Percentiles rank a stretch among this genome's conserved stretches.
Evolutionary conservation across 2,888 invertebrate genomes (phyloP).

Genomic region (Brenthis daphne): DNA sequence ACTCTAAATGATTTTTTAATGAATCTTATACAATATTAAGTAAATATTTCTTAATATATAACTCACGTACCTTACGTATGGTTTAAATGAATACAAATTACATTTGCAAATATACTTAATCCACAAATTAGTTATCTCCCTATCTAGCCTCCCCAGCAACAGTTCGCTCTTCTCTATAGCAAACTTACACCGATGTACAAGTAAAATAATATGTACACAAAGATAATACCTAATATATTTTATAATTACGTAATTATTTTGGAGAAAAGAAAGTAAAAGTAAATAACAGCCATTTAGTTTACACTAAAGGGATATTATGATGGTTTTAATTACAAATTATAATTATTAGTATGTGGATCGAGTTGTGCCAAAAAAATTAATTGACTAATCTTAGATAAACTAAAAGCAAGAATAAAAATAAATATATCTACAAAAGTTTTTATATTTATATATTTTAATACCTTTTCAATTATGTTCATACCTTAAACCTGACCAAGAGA

Average conservation of each 20-base stretch:
- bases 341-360: too few species aligned
- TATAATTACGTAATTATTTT: background rate
- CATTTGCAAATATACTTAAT: constrained; percentile 80
- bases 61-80: constrained; percentile 40
- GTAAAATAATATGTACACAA: background rate
- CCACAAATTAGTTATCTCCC: constrained; percentile 71
- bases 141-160: constrained; percentile 40
- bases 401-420: too few species aligned
- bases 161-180: constrained; percentile 32
- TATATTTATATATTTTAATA: too few species aligned
- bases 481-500: too few species aligned
- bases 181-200: constrained; percentile 19
- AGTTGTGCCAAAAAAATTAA: too few species aligned
- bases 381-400: too few species aligned
- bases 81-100: constrained; percentile 80
- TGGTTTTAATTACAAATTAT: too few species aligned
- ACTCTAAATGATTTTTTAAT: background rate
- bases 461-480: too few species aligned
- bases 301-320: too few species aligned
- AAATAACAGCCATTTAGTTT: too few species aligned
- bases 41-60: constrained; percentile 12
- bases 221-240: background rate
- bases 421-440: too few species aligned
- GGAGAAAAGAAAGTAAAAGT: too few species aligned
- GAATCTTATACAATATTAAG: background rate